Evolutionary conservation across 2,797 vertebrate genomes (phyloP).

Genomic region (Acrossocheilus wenchowensis): DNA sequence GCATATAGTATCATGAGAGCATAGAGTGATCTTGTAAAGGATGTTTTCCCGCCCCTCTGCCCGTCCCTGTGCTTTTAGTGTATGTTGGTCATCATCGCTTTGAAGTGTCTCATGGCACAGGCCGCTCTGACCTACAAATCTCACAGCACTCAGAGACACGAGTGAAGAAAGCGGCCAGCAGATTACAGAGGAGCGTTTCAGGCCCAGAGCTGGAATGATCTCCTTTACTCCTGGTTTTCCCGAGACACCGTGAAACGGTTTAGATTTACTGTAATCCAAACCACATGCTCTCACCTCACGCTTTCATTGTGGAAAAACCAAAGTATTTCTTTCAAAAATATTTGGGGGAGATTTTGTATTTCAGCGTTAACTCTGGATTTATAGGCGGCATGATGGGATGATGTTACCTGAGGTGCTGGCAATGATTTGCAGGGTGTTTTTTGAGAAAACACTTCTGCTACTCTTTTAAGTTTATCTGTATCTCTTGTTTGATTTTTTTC

Average conservation of each 20-base stretch:
- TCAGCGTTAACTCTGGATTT: constrained; percentile 56
- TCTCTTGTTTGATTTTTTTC: neutral
- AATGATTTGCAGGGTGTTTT: constrained; percentile 19
- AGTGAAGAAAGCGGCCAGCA: constrained; percentile 48
- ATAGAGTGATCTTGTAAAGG: neutral
- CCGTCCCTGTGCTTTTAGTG: neutral
- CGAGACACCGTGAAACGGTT: constrained; percentile 47
- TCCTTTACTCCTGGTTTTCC: constrained; percentile 32
- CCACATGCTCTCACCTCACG: constrained; percentile 62
- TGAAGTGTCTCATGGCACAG: constrained; percentile 22
- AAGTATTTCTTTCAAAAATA: constrained; percentile 66
- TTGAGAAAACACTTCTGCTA: constrained; percentile 13
- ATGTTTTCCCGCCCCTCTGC: neutral
- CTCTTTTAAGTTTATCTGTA: neutral
- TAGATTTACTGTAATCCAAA: constrained; percentile 61
- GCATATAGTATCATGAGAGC: neutral
- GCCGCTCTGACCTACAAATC: constrained; percentile 47
- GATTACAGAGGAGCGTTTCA: constrained; percentile 26
- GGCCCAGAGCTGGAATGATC: constrained; percentile 40
- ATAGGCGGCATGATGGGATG: constrained; percentile 3
- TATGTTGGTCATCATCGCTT: constrained; percentile 22
- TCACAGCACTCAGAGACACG: constrained; percentile 16
- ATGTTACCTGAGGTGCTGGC: constrained; percentile 24
- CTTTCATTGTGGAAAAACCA: constrained; percentile 58
- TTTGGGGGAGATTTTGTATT: constrained; percentile 54